Conservation (phyloP, 2,113 vertebrate genomes). For the Bucco capensis region DNA sequence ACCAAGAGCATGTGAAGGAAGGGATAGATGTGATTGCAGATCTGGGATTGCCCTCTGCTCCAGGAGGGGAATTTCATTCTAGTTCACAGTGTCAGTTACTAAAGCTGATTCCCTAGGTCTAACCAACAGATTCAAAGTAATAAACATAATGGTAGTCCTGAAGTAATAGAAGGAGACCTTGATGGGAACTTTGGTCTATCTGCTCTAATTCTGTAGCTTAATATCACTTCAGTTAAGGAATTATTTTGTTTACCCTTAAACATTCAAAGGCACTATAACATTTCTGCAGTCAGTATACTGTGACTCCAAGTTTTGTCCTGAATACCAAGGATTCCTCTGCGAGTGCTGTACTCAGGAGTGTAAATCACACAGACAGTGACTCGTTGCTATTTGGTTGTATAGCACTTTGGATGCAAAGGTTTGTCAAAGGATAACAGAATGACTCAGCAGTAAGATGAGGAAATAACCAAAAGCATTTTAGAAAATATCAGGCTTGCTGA, state of each 20-base stretch:
- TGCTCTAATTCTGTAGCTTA: background rate
- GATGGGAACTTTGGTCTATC: background rate
- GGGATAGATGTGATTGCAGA: background rate
- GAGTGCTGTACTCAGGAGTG: background rate
- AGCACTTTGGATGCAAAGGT: background rate
- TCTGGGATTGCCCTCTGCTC: background rate
- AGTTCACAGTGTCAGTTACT: background rate
- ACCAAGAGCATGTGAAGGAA: background rate
- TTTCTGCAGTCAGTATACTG: background rate
- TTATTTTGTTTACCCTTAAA: background rate
- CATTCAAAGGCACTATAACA: background rate
- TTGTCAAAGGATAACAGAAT: background rate
- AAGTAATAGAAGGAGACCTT: background rate
- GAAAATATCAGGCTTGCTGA: background rate
- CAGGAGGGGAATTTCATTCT: background rate
- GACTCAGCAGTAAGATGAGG: background rate
- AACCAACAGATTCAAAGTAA: background rate
- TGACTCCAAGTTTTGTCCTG: background rate
- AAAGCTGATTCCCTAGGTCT: background rate
- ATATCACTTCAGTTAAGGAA: background rate
- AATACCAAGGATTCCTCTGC: background rate
- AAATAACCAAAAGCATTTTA: background rate
- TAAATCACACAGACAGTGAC: background rate
- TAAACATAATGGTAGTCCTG: background rate
- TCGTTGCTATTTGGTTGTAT: background rate